Evolutionary conservation across 2,113 vertebrate species (phyloP), one percentile per base, ranked within the genome.

Genomic region (Dryoscopus gambensis): DNA sequence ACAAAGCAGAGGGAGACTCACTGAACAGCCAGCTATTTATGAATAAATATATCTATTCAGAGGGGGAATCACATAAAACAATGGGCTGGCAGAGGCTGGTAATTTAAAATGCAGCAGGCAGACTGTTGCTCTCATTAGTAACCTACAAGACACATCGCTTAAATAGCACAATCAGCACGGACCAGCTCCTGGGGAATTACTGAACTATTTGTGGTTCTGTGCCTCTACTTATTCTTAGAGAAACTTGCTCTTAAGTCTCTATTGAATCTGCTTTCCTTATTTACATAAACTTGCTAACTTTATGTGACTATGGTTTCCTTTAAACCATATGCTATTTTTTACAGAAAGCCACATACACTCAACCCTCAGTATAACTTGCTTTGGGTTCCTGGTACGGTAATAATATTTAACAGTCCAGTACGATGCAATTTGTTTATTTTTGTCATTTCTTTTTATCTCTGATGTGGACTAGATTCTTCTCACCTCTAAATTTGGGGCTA

Each of bases 101-200:
- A 84, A 93, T 96, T 96, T 93, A 90, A 90, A 96, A 96, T 93
- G 82, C 68, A 90, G 67, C 71, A 93, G 75, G 50, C 87, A 86
- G 90, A 19, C 87, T 79, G 62, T 64, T 91, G 44, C 37, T 95
- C 1, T 1, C 92, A 93, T 90, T 92, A 93, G 92, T 90, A 96
- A 92, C 75, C 82, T 94, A 28, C 1, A 27, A 90, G 85, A 74
- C 60, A n/a, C 39, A n/a, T 23, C 0, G 0, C 71, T 94, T 93
- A 92, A 96, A 95, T 10, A 90, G 87, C 52, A 88, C 75, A 55
- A 78, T 88, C 82, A 92, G 15, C 71, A 42, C 47, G 60, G 94
- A 81, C 10, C 82, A 92, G 40, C 47, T 88, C 68, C 86, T 78
- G 47, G 75, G 85, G 93, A 92, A 89, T 95, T 92, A 56, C 64